A percentile compares a stretch with the other conserved stretches of the same genome.
These are phyloP conservation scores for Rhadina sibilatrix DNA, from an alignment of 2,113 vertebrate species.

Conservation along the genomic window DNA sequence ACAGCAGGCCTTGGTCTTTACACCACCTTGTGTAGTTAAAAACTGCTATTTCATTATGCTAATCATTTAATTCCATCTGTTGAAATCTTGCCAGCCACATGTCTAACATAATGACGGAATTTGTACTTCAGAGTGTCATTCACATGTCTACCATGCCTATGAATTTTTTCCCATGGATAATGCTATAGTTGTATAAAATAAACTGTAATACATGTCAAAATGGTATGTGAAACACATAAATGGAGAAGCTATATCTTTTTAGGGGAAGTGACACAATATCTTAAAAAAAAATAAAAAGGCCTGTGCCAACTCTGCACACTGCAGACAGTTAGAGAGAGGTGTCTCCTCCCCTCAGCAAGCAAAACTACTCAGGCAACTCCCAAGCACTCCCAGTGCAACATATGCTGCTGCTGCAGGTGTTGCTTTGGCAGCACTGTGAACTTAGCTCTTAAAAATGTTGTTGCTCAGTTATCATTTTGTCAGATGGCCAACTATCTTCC, in stretches of 20 bases:
- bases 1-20: conserved; percentile 49
- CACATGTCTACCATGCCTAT: not conserved
- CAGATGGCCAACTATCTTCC: not conserved
- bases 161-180: not conserved
- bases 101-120: not conserved
- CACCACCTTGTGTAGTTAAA: conserved; percentile 44
- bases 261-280: not conserved
- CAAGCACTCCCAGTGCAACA: not conserved
- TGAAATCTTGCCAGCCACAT: conserved; percentile 21
- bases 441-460: not conserved
- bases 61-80: conserved; percentile 64
- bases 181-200: not conserved
- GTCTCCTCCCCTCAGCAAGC: not conserved
- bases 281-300: not conserved
- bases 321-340: not conserved
- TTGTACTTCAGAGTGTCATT: not conserved
- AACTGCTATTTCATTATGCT: conserved; percentile 19
- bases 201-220: not conserved
- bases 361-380: not conserved
- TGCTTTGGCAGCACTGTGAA: not conserved
- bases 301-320: not conserved
- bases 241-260: not conserved
- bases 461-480: not conserved
- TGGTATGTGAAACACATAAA: not conserved
- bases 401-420: not conserved